Evolutionary conservation across 1,140 invertebrate genomes (phyloP).

Genomic region (Grapholita molesta): DNA sequence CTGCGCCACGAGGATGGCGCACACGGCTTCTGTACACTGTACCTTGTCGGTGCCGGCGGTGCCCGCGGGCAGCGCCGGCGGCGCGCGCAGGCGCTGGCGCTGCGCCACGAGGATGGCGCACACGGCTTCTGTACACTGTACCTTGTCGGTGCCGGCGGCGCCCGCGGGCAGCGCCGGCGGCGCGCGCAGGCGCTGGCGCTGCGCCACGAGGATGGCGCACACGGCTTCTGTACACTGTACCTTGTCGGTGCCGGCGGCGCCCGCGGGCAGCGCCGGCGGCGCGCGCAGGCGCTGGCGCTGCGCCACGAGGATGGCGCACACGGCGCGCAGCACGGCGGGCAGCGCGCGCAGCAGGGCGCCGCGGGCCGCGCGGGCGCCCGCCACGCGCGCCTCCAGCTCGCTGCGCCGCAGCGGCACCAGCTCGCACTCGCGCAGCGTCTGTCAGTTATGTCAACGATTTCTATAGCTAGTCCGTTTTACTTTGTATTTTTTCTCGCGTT

Average conservation of each 20-base stretch:
- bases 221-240: slow-evolving; percentile 37
- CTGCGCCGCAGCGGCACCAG: slow-evolving; percentile 50
- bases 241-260: slow-evolving; percentile 14
- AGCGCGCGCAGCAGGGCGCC: slow-evolving; percentile 49
- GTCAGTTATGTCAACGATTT: neutral
- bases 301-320: neutral
- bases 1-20: slow-evolving; percentile 40
- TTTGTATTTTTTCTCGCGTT: too few species aligned
- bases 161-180: slow-evolving; percentile 31
- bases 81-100: neutral
- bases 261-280: neutral
- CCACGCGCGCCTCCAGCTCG: slow-evolving; percentile 40
- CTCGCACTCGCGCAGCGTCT: slow-evolving; percentile 58
- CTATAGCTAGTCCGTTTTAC: neutral
- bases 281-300: slow-evolving; percentile 3
- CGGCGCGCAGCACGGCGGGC: slow-evolving; percentile 35
- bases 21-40: slow-evolving; percentile 33
- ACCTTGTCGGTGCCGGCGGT: slow-evolving; percentile 9
- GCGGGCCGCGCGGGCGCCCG: slow-evolving; percentile 37
- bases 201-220: slow-evolving; percentile 40
- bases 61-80: slow-evolving; percentile 1
- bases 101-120: slow-evolving; percentile 10
- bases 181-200: slow-evolving; percentile 27
- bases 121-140: slow-evolving; percentile 18
- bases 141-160: slow-evolving; percentile 18